phyloP scores from a whole-genome alignment of 2,888 invertebrate species.

The Platycnemis pennipes region DNA sequence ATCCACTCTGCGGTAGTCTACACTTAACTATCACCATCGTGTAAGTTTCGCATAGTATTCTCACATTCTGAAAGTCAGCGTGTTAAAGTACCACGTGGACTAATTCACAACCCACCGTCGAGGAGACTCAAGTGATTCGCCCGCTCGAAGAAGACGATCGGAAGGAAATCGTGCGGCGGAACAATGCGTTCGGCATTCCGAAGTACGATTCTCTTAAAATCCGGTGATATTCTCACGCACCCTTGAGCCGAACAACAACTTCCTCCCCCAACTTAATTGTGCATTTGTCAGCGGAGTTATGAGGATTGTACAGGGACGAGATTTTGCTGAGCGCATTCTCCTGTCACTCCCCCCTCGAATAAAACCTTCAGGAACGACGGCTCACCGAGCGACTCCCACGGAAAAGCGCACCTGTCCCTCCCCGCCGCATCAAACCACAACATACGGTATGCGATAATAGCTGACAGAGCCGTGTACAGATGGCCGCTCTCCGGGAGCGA shows the following conservation, averaged over 20 bases:
- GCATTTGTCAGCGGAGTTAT: background rate
- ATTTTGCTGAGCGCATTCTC: background rate
- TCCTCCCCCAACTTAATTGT: background rate
- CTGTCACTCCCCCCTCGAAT: background rate
- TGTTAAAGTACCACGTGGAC: no score
- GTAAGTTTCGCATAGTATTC: no score
- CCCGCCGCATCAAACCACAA: conserved; percentile 16
- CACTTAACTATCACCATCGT: no score
- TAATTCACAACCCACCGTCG: no score
- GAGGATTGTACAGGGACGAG: background rate
- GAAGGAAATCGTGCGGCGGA: background rate
- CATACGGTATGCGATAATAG: conserved; percentile 38
- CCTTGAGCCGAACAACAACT: background rate
- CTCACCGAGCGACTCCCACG: background rate
- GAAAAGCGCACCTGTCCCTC: background rate
- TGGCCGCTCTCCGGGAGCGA: background rate
- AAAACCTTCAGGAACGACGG: background rate
- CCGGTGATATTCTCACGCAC: background rate
- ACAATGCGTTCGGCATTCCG: background rate
- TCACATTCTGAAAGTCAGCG: no score
- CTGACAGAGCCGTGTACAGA: conserved; percentile 23
- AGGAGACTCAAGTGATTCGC: background rate
- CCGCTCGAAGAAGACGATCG: background rate
- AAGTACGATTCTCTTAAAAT: background rate
- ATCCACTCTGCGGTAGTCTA: no score